Evolutionary conservation across 2,113 vertebrate species (phyloP), one percentile per base, ranked within the genome.

Genomic region (Ciconia boyciana): DNA sequence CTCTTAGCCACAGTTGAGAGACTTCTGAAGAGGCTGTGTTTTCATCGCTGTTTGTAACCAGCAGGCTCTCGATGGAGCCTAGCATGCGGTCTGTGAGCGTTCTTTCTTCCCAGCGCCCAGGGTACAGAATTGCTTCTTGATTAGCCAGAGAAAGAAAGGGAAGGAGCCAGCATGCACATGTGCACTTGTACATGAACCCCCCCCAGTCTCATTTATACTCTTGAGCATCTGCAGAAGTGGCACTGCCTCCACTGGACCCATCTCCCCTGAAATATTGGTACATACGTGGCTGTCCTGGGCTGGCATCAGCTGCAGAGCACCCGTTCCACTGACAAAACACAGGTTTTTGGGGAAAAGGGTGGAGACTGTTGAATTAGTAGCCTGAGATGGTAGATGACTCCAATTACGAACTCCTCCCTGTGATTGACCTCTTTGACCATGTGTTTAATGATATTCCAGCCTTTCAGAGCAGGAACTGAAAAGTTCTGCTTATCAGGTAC

Each of bases 71-170:
- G 2, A 4, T 48, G 76, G 44, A 89, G 62, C 87, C 32, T 13
- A 12, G 60, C 0, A 1, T 51, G 22, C 8, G 2, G 20, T 5
- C 55, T 43, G 41, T 1, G 69, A 77, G 32, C 10, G 1, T 72
- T 52, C 51, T 64, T 90, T 19, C n/a, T 14, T 86, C 54, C 62
- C 39, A 22, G 54, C 0, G 3, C 61, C 52, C 1, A 0, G 57
- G 22, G 41, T 15, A 28, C 16, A 2, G 62, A 74, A 71, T 20
- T 57, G 29, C 41, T 49, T 86, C 72, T 44, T 41, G 25, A 4
- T 34, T 7, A 68, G 64, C 54, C 72, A 12, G 17, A 12, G 65
- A 10, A 32, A 25, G 46, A 36, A n/a, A 48, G 32, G 74, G 6
- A 48, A 61, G 57, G 76, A 90, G 68, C 24, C 52, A 32, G 68